These are phyloP conservation scores for Torymus aiolomorphi DNA, from an alignment of 2,888 invertebrate species.

Conservation along the genomic window DNA sequence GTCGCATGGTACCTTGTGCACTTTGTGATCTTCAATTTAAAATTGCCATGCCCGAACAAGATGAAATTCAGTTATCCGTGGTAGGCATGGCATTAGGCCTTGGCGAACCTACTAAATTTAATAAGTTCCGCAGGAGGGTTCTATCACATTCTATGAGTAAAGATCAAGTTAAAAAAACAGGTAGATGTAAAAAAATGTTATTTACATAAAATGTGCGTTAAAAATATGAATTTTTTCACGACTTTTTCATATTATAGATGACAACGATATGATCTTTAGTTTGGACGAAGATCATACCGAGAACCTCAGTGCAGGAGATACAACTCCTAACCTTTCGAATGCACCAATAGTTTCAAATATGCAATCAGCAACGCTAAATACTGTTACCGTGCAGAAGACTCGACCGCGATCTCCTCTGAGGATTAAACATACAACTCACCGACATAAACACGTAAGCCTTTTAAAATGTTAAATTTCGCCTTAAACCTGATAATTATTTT, in stretches of 20 bases:
- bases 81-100: constrained; percentile 89
- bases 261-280: constrained; percentile 88
- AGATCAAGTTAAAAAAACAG: constrained; percentile 66
- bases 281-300: constrained; percentile 86
- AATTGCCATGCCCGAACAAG: constrained; percentile 91
- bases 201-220: constrained; percentile 1
- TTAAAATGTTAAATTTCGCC: not conserved
- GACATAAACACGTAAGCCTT: constrained; percentile 68
- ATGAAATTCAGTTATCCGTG: constrained; percentile 83
- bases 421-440: constrained; percentile 67
- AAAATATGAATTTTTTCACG: not conserved
- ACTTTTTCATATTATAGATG: constrained; percentile 69
- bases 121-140: constrained; percentile 76
- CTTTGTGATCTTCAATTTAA: constrained; percentile 88
- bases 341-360: constrained; percentile 36
- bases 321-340: not conserved
- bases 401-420: constrained; percentile 79
- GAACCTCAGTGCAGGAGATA: constrained; percentile 56
- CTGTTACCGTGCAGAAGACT: constrained; percentile 75
- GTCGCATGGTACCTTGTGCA: constrained; percentile 91
- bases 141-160: constrained; percentile 70
- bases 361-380: constrained; percentile 63
- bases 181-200: constrained; percentile 58
- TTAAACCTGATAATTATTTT: not conserved
- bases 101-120: constrained; percentile 78